Evolutionary conservation across 1,140 invertebrate genomes (phyloP).

Genomic region (Macrocentrus cingulum): DNA sequence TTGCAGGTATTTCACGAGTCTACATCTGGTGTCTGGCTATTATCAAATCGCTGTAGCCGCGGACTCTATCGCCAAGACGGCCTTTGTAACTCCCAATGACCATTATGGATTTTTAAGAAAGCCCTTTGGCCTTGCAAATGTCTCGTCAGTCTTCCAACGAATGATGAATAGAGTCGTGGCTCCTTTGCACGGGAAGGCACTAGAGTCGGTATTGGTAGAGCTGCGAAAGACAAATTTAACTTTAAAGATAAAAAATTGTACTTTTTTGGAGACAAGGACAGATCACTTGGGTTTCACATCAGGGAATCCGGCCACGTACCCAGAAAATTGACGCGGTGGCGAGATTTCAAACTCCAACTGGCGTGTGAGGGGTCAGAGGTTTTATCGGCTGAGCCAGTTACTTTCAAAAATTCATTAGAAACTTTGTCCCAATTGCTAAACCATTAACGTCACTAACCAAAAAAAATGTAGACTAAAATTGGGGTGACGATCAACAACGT

Average conservation of each 20-base stretch:
- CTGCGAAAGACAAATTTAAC: slow-evolving; percentile 28
- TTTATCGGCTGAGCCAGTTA: slow-evolving; percentile 43
- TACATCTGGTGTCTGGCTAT: too few relatives aligned
- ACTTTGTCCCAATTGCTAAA: slow-evolving; percentile 35
- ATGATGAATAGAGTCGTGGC: slow-evolving; percentile 14
- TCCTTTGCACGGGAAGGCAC: too few relatives aligned
- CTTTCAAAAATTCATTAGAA: slow-evolving; percentile 43
- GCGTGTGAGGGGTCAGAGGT: slow-evolving; percentile 36
- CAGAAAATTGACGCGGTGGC: slow-evolving; percentile 42
- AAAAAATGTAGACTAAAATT: not conserved
- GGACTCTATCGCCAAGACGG: too few relatives aligned
- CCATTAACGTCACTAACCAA: slow-evolving; percentile 23
- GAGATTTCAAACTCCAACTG: slow-evolving; percentile 38
- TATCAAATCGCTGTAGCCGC: too few relatives aligned
- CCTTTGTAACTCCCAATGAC: too few relatives aligned
- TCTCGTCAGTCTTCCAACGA: slow-evolving; percentile 45
- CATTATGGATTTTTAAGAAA: too few relatives aligned
- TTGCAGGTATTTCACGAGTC: too few relatives aligned
- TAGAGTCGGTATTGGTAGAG: slow-evolving; percentile 25
- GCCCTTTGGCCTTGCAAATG: not conserved
- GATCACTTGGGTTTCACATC: slow-evolving; percentile 36
- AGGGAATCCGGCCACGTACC: slow-evolving; percentile 26
- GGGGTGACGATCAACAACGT: not conserved
- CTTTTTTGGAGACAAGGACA: slow-evolving; percentile 32
- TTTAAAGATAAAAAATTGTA: slow-evolving; percentile 34